phyloP scores from a whole-genome alignment of 35 echinoderm and acorn worm species.

The Nesometra sesokonis region DNA sequence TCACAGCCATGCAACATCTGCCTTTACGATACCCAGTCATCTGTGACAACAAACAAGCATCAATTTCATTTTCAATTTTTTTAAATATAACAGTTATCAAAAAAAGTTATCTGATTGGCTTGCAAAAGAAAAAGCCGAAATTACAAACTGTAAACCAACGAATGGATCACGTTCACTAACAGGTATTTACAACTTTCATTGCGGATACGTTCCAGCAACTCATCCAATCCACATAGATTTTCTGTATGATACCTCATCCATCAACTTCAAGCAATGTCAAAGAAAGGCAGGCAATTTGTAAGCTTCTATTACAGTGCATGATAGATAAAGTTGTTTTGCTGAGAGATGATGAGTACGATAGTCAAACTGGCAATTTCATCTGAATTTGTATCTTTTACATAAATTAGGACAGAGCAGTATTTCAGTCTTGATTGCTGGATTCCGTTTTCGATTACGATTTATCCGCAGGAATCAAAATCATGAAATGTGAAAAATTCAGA shows the following conservation, averaged over 20 bases:
- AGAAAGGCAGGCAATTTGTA: not conserved
- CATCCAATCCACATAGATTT: not conserved
- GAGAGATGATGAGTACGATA: not conserved
- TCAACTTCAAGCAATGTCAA: not conserved
- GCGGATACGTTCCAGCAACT: not conserved
- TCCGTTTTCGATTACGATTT: not conserved
- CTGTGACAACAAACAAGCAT: not conserved
- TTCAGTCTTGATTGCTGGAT: not conserved
- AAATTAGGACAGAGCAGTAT: not conserved
- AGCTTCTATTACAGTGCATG: not conserved
- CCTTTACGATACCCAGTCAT: no score
- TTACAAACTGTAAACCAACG: no score
- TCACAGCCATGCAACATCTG: no score
- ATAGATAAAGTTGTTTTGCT: not conserved
- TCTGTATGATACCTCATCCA: not conserved
- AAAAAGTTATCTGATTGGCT: no score
- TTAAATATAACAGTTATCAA: no score
- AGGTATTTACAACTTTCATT: not conserved
- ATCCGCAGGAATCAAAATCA: not conserved
- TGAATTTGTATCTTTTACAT: not conserved
- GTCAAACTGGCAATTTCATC: not conserved
- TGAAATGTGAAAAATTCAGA: not conserved
- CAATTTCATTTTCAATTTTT: not conserved
- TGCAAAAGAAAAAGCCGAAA: no score
- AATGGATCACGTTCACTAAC: not conserved